Evolutionary conservation across 2,888 invertebrate genomes (phyloP).

Genomic region (Hoplodrina ambigua): DNA sequence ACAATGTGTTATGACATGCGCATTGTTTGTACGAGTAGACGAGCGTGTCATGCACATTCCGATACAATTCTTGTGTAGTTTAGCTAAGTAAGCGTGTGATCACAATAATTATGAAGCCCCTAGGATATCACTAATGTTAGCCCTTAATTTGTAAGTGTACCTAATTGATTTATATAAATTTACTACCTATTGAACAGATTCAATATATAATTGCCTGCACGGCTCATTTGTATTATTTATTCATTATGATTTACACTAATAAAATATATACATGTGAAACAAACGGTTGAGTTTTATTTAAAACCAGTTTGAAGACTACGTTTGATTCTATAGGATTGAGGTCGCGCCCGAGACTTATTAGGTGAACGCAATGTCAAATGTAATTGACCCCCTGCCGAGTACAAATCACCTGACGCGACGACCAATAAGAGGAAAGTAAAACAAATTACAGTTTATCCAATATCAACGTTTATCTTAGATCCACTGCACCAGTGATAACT

Average conservation of each 20-base stretch:
- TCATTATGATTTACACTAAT: conserved; percentile 68
- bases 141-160: conserved; percentile 50
- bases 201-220: conserved; percentile 37
- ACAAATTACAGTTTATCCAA: conserved; percentile 8
- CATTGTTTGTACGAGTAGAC: conserved; percentile 33
- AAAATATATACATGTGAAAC: conserved; percentile 66
- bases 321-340: neutral
- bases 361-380: neutral
- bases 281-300: conserved; percentile 36
- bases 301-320: neutral
- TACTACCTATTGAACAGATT: conserved; percentile 39
- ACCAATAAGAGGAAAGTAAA: conserved; percentile 16
- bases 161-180: conserved; percentile 55
- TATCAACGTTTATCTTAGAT: conserved; percentile 21
- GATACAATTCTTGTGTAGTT: conserved; percentile 49
- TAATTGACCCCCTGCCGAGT: conserved; percentile 6
- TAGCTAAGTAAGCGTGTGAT: conserved; percentile 56
- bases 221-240: conserved; percentile 72
- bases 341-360: neutral
- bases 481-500: neutral
- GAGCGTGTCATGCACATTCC: conserved; percentile 56
- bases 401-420: conserved; percentile 15
- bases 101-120: conserved; percentile 39
- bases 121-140: conserved; percentile 46
- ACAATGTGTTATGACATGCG: conserved; percentile 54